These are phyloP conservation scores for Pseudocheirus occidentalis DNA, from an alignment of 2,797 vertebrate species.

Conservation along the genomic window DNA sequence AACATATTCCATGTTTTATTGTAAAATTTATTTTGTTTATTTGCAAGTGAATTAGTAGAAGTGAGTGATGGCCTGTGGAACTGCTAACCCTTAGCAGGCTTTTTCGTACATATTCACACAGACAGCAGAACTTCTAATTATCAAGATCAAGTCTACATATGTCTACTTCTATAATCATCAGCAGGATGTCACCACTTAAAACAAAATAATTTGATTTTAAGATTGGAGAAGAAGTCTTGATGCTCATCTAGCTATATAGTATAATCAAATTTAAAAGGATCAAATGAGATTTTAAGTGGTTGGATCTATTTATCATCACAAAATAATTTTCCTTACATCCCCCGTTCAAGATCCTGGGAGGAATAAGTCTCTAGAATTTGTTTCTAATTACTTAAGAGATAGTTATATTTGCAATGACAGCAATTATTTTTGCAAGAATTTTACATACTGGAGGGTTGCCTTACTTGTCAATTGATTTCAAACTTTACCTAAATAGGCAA, in stretches of 20 bases:
- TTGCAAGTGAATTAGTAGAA: not conserved
- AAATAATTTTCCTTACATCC: not conserved
- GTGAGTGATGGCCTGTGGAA: not conserved
- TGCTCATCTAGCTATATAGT: not conserved
- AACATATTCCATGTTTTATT: not conserved
- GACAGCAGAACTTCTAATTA: not conserved
- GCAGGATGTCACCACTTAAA: not conserved
- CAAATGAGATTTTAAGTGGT: not conserved
- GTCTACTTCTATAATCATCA: not conserved
- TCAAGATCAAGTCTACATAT: not conserved
- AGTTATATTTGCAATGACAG: not conserved
- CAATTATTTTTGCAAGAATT: not conserved
- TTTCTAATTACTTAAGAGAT: not conserved
- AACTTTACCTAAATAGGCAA: not conserved
- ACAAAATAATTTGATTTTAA: not conserved
- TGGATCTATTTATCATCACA: not conserved
- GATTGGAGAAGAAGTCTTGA: not conserved
- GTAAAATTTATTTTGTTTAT: not conserved
- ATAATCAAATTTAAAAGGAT: not conserved
- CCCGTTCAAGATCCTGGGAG: not conserved
- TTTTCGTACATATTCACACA: not conserved
- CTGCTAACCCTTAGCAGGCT: not conserved
- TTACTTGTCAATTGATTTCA: not conserved
- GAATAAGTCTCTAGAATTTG: not conserved
- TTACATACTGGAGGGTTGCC: not conserved